Evolutionary conservation across 2,113 vertebrate genomes (phyloP).

Genomic region (Mormoops blainvillei): DNA sequence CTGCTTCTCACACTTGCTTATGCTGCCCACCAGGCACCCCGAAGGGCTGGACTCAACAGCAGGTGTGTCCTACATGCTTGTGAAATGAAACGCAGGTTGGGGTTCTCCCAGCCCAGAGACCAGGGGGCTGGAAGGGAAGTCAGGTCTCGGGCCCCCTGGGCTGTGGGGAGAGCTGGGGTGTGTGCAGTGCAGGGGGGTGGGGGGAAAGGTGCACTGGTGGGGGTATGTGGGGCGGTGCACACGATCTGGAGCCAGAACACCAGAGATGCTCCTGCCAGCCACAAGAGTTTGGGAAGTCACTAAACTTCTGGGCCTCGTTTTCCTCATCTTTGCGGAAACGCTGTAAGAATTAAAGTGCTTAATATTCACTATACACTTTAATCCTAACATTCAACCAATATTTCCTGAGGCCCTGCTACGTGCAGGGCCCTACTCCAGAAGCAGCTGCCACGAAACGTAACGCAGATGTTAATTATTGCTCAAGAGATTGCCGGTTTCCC

Average conservation of each 20-base stretch:
- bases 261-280: background rate
- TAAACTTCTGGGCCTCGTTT: background rate
- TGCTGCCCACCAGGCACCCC: background rate
- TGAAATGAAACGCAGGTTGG: background rate
- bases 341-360: background rate
- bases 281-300: background rate
- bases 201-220: background rate
- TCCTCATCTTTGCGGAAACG: background rate
- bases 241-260: background rate
- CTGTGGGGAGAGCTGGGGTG: background rate
- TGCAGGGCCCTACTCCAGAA: background rate
- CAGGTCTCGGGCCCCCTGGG: background rate
- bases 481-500: background rate
- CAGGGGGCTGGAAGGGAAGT: background rate
- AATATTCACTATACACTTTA: background rate
- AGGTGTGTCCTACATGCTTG: background rate
- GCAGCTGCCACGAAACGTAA: background rate
- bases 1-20: background rate
- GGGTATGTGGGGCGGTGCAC: rapidly evolving
- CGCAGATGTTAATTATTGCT: background rate
- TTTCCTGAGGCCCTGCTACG: background rate
- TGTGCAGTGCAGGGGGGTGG: rapidly evolving
- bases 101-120: background rate
- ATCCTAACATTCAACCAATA: background rate
- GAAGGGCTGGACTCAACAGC: background rate